Percentiles rank a stretch among this genome's conserved stretches.
Conservation (phyloP, 2,888 invertebrate species). For the Archips xylosteana region DNA sequence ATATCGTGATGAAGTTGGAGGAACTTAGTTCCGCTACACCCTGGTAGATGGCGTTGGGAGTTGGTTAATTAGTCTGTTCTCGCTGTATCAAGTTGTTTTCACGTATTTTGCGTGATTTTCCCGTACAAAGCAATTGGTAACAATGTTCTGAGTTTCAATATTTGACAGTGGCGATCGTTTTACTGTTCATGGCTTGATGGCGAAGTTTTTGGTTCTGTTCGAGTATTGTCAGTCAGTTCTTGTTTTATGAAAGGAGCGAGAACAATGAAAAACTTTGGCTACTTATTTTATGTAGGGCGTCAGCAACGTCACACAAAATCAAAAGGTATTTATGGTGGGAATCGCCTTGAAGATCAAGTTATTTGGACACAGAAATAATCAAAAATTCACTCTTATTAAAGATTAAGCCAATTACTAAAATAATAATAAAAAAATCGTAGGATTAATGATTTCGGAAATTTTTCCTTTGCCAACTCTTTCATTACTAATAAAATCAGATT, state of each 20-base stretch:
- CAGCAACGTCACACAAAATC: too few relatives aligned
- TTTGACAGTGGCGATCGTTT: constrained; percentile 4
- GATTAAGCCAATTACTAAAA: too few relatives aligned
- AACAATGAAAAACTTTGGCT: not conserved
- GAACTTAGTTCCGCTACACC: not conserved
- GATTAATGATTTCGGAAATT: too few relatives aligned
- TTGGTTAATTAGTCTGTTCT: constrained; percentile 18
- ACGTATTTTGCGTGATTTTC: constrained; percentile 11
- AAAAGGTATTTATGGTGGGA: too few relatives aligned
- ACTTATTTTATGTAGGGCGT: too few relatives aligned
- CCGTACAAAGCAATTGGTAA: constrained; percentile 1
- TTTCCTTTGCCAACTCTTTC: too few relatives aligned
- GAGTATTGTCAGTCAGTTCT: not conserved
- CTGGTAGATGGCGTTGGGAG: constrained; percentile 15
- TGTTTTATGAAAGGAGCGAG: not conserved
- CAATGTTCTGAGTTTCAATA: constrained; percentile 9
- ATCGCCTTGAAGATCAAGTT: too few relatives aligned
- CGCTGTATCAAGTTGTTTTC: constrained; percentile 19
- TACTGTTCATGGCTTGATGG: not conserved
- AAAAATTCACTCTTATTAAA: too few relatives aligned
- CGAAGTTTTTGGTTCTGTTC: not conserved
- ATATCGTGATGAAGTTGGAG: constrained; percentile 3
- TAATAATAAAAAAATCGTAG: too few relatives aligned
- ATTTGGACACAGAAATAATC: too few relatives aligned
- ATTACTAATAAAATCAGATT: too few relatives aligned